Evolutionary conservation across 2,797 vertebrate species (phyloP).

Genomic region (Lophius americanus): DNA sequence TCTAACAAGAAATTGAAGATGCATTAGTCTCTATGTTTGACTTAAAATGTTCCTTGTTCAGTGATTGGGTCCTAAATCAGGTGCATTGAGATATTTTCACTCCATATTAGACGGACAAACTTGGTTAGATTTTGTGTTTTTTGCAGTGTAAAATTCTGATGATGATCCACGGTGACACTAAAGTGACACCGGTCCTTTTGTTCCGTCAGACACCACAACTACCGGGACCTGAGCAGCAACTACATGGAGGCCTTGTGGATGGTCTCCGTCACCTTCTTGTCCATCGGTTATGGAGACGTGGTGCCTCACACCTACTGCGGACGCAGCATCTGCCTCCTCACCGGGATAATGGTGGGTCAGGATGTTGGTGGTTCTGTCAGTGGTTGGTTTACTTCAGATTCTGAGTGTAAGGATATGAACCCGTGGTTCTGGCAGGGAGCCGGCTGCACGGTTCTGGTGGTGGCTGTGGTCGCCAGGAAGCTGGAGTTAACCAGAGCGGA

Average conservation of each 20-base stretch:
- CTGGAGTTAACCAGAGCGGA: constrained; percentile 94
- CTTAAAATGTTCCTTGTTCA: too few species aligned
- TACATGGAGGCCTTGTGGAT: constrained; percentile 97
- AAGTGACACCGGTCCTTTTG: background rate
- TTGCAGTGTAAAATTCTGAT: too few species aligned
- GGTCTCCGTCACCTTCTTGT: constrained; percentile 96
- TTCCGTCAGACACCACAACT: constrained; percentile 90
- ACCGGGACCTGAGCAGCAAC: constrained; percentile 94
- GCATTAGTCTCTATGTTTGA: too few species aligned
- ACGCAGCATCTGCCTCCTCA: constrained; percentile 93
- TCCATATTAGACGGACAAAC: too few species aligned
- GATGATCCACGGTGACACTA: background rate
- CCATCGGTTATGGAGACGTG: constrained; percentile 95
- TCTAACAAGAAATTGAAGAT: too few species aligned
- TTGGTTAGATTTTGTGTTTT: too few species aligned
- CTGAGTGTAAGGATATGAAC: background rate
- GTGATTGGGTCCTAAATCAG: too few species aligned
- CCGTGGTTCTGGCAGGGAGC: constrained; percentile 79
- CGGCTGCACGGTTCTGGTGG: constrained; percentile 92
- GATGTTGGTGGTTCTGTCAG: background rate
- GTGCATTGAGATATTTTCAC: too few species aligned
- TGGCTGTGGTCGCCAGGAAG: constrained; percentile 94
- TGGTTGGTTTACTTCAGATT: background rate
- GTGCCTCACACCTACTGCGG: constrained; percentile 97
- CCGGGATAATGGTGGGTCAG: constrained; percentile 91